phyloP scores from a whole-genome alignment of 2,113 vertebrate genomes.

The Ophiodon elongatus region DNA sequence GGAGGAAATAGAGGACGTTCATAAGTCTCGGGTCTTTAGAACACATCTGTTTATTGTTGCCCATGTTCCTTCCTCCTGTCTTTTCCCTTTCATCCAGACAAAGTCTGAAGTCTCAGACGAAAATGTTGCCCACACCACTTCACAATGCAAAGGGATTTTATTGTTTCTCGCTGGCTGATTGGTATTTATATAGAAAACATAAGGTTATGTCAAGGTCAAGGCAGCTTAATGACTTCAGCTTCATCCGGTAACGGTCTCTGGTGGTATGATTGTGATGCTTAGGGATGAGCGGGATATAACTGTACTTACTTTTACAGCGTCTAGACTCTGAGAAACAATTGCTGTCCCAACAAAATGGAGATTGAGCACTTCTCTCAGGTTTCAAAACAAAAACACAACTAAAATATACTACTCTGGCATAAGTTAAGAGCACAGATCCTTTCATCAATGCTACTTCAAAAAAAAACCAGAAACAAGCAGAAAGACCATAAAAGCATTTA shows the following conservation, averaged over 20 bases:
- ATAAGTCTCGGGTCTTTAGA: slow-evolving; percentile 32
- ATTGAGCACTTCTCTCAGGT: neutral
- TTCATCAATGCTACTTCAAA: neutral
- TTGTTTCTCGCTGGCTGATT: neutral
- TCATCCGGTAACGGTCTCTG: slow-evolving; percentile 28
- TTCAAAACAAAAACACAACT: neutral
- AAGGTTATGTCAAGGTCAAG: slow-evolving; percentile 17
- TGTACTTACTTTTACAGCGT: slow-evolving; percentile 12
- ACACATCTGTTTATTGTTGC: slow-evolving; percentile 60
- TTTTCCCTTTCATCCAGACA: slow-evolving; percentile 28
- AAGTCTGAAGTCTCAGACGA: neutral
- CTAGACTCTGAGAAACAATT: neutral
- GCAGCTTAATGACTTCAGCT: neutral
- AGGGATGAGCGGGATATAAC: slow-evolving; percentile 27
- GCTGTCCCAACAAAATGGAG: neutral
- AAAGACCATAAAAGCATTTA: neutral
- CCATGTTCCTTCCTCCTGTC: slow-evolving; percentile 15
- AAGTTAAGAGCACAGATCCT: neutral
- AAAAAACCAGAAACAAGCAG: neutral
- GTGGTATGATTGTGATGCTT: slow-evolving; percentile 5
- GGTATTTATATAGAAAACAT: slow-evolving; percentile 5
- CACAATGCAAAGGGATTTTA: neutral
- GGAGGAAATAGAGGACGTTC: slow-evolving; percentile 39
- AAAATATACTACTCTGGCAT: neutral
- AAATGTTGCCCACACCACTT: slow-evolving; percentile 8